phyloP scores from a whole-genome alignment of 2,888 invertebrate species.

The Rapana venosa region DNA sequence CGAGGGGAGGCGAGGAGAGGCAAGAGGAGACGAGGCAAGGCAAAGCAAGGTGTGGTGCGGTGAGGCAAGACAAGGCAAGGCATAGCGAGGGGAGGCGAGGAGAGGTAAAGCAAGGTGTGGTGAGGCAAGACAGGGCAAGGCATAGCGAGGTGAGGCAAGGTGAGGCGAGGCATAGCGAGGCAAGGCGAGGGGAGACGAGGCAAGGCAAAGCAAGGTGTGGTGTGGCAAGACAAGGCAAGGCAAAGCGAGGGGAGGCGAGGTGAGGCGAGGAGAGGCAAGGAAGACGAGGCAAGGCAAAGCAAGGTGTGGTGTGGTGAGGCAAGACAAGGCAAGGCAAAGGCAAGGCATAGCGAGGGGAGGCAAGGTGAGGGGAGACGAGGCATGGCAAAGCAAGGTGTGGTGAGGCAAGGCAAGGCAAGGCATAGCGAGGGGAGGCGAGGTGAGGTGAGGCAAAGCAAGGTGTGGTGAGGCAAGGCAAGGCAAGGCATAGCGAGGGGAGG shows the following conservation, averaged over 20 bases:
- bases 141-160: conserved; percentile 1
- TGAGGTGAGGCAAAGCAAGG: conserved; percentile 29
- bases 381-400: not conserved
- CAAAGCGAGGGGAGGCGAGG: not conserved
- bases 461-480: conserved; percentile 11
- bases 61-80: not conserved
- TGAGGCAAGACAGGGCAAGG: conserved; percentile 18
- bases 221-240: not conserved
- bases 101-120: conserved; percentile 17
- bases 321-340: too few relatives aligned
- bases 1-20: not conserved
- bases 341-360: not conserved
- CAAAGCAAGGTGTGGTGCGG: not conserved
- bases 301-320: not conserved
- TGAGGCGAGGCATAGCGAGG: not conserved
- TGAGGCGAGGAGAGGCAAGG: not conserved
- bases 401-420: not conserved
- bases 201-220: not conserved
- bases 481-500: conserved; percentile 2
- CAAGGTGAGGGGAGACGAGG: not conserved
- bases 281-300: not conserved
- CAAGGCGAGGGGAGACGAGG: not conserved
- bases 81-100: not conserved
- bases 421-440: not conserved
- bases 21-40: not conserved